Percentiles rank a stretch among this genome's conserved stretches.
Conservation (phyloP, 2,113 vertebrate genomes). For the Megaceryle maxima region DNA sequence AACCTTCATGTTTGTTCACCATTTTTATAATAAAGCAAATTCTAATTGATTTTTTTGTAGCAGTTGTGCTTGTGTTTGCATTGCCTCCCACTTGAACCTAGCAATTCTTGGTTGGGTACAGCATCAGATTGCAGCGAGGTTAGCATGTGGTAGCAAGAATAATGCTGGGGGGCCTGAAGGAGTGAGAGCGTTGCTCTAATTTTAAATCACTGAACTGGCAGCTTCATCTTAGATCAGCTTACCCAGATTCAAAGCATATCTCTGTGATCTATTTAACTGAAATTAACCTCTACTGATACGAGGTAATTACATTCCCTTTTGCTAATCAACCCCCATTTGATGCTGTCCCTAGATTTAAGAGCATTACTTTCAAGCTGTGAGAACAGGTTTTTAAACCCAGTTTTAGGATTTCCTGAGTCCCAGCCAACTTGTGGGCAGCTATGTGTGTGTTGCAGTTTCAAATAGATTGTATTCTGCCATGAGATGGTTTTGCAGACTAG, state of each 20-base stretch:
- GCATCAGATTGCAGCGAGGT: conserved; percentile 49
- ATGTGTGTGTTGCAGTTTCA: background rate
- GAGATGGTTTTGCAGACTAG: background rate
- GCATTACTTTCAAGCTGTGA: conserved; percentile 26
- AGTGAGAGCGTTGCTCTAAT: conserved; percentile 34
- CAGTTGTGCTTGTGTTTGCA: background rate
- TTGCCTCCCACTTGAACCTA: conserved; percentile 47
- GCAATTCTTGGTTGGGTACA: background rate
- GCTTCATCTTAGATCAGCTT: conserved; percentile 22
- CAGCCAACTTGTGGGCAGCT: background rate
- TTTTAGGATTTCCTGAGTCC: background rate
- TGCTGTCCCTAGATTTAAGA: conserved; percentile 4
- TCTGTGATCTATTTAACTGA: conserved; percentile 22
- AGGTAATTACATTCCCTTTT: conserved; percentile 15
- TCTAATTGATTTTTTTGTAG: background rate
- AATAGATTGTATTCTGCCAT: background rate
- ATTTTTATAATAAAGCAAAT: background rate
- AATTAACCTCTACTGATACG: background rate
- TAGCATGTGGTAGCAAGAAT: conserved; percentile 36
- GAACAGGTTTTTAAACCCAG: conserved; percentile 16
- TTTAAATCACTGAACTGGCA: conserved; percentile 40
- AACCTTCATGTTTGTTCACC: background rate
- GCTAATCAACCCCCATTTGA: background rate
- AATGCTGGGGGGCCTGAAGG: background rate
- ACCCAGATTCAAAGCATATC: conserved; percentile 13